Conservation (phyloP, 2,888 invertebrate genomes). For the Heteropelma amictum region DNA sequence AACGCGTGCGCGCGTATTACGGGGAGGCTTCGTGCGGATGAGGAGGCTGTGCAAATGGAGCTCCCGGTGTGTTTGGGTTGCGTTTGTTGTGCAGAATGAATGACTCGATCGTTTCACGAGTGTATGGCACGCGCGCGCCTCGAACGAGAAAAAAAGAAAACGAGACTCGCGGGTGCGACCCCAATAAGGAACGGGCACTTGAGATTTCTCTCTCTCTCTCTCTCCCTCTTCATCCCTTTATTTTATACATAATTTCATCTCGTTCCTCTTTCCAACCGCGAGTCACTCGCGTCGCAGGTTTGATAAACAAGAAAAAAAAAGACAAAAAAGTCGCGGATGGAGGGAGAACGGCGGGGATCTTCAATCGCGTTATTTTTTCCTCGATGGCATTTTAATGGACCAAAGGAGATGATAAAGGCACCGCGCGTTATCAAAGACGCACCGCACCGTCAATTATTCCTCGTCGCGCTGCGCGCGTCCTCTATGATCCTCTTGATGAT, state of each 20-base stretch:
- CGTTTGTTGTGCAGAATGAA: conserved; percentile 74
- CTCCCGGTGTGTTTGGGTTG: conserved; percentile 63
- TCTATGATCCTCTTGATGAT: too few species aligned
- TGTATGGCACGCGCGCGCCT: conserved; percentile 36
- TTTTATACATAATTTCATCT: neutral
- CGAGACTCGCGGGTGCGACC: conserved; percentile 58
- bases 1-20: conserved; percentile 5
- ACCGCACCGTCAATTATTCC: too few species aligned
- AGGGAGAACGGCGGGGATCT: too few species aligned
- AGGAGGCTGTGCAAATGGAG: conserved; percentile 2
- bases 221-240: neutral
- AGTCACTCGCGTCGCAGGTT: too few species aligned
- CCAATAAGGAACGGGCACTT: conserved; percentile 62
- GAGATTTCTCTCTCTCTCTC: neutral
- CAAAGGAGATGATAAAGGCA: too few species aligned
- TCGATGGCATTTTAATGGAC: too few species aligned
- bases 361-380: too few species aligned
- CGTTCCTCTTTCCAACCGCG: neutral
- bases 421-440: too few species aligned
- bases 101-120: conserved; percentile 75
- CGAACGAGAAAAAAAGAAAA: too few species aligned
- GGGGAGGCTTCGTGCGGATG: neutral
- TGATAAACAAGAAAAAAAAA: too few species aligned
- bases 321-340: too few species aligned
- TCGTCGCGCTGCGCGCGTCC: too few species aligned